phyloP scores from a whole-genome alignment of 23 tunicate genomes.

The Corella eumyota region DNA sequence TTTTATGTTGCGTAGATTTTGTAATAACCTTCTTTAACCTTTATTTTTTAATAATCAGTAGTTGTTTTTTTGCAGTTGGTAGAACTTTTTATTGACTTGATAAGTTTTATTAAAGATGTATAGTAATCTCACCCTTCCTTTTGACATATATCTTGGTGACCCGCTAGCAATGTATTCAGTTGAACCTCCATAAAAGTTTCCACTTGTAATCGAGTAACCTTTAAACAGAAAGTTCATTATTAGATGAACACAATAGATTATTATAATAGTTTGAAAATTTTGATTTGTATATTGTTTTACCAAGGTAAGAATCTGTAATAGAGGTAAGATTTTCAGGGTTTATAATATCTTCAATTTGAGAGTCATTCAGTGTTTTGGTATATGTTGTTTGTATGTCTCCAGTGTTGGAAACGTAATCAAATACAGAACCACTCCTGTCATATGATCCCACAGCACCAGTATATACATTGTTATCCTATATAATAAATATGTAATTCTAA shows the following conservation, averaged over 20 bases:
- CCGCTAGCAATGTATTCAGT: slow-evolving; percentile 13
- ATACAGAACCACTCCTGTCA: slow-evolving; percentile 5
- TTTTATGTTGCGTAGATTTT: too few species aligned
- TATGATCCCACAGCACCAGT: slow-evolving; percentile 3
- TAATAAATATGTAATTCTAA: not conserved
- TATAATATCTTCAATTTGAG: not conserved
- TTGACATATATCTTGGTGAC: slow-evolving; percentile 9
- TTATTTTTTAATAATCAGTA: too few species aligned
- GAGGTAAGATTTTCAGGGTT: slow-evolving; percentile 2
- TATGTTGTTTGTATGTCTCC: not conserved
- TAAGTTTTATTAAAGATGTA: not conserved
- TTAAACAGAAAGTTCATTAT: not conserved
- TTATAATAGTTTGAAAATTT: not conserved
- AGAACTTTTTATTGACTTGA: not conserved
- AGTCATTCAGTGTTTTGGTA: not conserved
- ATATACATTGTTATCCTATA: not conserved
- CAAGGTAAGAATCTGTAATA: slow-evolving; percentile 1
- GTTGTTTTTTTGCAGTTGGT: too few species aligned
- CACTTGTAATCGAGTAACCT: slow-evolving; percentile 16
- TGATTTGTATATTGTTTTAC: not conserved
- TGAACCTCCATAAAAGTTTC: slow-evolving; percentile 12
- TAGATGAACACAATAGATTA: not conserved
- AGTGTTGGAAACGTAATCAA: not conserved
- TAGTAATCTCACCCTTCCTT: slow-evolving; percentile 5
- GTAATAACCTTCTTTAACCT: too few species aligned